Evolutionary conservation across 2,113 vertebrate species (phyloP), one percentile per base, ranked within the genome.

Genomic region (Cyphomyrus plagiostoma): DNA sequence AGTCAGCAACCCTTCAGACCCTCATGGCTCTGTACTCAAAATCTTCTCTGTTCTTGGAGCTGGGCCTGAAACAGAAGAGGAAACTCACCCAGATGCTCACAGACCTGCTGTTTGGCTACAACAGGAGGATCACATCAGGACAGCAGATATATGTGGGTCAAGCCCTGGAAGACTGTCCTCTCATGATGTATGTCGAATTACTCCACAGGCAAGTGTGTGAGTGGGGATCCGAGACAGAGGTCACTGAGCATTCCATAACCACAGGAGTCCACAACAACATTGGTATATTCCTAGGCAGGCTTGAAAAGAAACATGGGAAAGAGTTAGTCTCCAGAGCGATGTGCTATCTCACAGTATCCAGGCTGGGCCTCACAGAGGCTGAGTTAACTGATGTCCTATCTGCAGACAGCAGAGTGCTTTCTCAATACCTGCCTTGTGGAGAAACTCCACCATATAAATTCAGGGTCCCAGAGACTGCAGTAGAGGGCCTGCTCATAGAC

Each of bases 81-180:
- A 92, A 91, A 87, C 93, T 95, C 66, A 91, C 89, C 77, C 92
- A 91, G 90, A 92, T 96, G 92, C 84, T 97, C 77, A 91, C 92
- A 9, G 90, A 91, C 0, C 93, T 94, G 45, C 94, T 97, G 56
- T 90, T 82, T n/a, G 15, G 74, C 8, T 93, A 92, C 26, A 93
- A 94, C 35, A 94, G 96, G 92, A 96, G 88, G 89, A 94, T 97
- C 70, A 97, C 96, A 0, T 97, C 96, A 1, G 96, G 96, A 52
- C 96, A 97, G 87, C 96, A 96, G 91, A 90, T 92, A 15, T 93
- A 96, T 90, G 94, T 96, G 23, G 97, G 96, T 92, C 91, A 92
- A 91, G 96, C 95, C 8, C 91, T 97, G 66, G 92, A 89, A 77
- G 92, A 93, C 77, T 96, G 95, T 42, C 7, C 93, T 86, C 92